Evolutionary conservation across 2,888 invertebrate species (phyloP).

Genomic region (Stratiomys singularior): DNA sequence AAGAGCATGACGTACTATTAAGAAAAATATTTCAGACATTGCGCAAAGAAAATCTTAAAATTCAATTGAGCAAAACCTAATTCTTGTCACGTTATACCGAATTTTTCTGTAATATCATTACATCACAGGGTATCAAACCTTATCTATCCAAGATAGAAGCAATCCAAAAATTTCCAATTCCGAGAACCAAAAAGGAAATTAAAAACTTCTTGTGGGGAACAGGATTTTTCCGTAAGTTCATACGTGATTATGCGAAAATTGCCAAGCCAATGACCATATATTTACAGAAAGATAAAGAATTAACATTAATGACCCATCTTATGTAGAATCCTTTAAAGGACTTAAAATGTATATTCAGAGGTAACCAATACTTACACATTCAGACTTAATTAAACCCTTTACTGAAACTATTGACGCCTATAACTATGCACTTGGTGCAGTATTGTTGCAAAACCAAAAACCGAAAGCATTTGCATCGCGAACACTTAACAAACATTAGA

Average conservation of each 20-base stretch:
- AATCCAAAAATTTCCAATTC: conserved; percentile 6
- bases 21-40: background rate
- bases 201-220: background rate
- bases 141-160: background rate
- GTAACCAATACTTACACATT: too few relatives aligned
- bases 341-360: too few relatives aligned
- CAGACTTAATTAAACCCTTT: background rate
- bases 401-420: background rate
- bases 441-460: background rate
- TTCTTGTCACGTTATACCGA: background rate
- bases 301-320: background rate
- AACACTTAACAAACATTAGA: too few relatives aligned
- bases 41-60: background rate
- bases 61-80: background rate
- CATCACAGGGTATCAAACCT: background rate
- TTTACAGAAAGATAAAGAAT: background rate
- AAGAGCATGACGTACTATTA: too few relatives aligned
- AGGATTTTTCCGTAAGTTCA: background rate
- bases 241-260: too few relatives aligned
- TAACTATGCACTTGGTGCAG: background rate
- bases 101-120: background rate
- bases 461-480: too few relatives aligned
- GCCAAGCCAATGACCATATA: too few relatives aligned
- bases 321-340: too few relatives aligned
- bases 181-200: background rate